Evolutionary conservation across 2,113 vertebrate species (phyloP).

Genomic region (Polypterus bichir): DNA sequence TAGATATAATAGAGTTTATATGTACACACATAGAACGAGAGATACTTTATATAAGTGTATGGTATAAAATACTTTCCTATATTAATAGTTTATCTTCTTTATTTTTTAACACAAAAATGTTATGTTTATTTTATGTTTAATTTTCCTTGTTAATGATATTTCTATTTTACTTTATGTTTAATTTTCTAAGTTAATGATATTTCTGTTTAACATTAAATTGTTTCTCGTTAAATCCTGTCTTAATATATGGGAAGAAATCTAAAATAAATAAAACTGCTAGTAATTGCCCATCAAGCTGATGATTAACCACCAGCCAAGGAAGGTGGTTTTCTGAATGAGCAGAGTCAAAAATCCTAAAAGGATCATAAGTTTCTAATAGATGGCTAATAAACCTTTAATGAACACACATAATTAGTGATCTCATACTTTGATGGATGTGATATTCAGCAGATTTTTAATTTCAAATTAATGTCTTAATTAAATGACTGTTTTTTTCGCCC

Average conservation of each 20-base stretch:
- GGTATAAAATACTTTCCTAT: no score
- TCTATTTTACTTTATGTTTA: neutral
- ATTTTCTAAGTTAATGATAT: neutral
- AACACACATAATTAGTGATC: conserved; percentile 13
- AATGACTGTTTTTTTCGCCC: conserved; percentile 4
- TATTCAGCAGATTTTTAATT: conserved; percentile 11
- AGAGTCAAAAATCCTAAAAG: conserved; percentile 14
- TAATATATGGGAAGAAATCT: no score
- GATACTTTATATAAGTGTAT: no score
- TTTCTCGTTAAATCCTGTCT: no score
- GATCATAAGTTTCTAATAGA: conserved; percentile 9
- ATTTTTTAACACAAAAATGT: no score
- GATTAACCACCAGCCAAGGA: conserved; percentile 9
- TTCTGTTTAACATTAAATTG: neutral
- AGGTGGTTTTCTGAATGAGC: conserved; percentile 14
- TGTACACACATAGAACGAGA: no score
- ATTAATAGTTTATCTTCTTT: no score
- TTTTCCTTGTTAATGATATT: neutral
- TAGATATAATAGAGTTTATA: no score
- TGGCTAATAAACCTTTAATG: conserved; percentile 14
- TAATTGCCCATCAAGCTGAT: conserved; percentile 9
- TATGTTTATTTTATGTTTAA: no score
- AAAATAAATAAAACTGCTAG: conserved; percentile 3
- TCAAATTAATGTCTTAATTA: conserved; percentile 11
- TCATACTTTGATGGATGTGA: conserved; percentile 15